Base-by-base conservation (phyloP, 2,797 vertebrate genomes). In the Echiichthys vipera region DNA sequence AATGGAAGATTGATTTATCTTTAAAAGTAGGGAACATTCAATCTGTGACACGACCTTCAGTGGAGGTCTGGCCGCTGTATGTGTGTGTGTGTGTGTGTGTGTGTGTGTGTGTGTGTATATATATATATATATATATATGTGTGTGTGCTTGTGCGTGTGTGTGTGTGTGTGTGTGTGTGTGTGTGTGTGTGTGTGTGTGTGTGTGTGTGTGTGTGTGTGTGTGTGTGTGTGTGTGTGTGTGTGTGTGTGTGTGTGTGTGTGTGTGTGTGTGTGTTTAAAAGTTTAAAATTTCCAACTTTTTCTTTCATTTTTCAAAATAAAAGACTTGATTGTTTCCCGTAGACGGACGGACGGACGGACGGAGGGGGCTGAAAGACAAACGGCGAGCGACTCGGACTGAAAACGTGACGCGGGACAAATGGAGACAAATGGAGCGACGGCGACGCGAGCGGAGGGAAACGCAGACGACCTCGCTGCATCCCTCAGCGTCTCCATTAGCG, bases 1-100 rank as follows among this genome's bases (percentile, higher is more conserved):
- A 89, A 87, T 88, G 85, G 74, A 77, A 85, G 77, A 89, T 86
- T 87, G 87, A 90, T 89, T 88, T 85, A 83, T 85, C 88, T 89
- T 88, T 84, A 89, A 91, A 89, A 80, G 84, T 83, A 71, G 53
- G 71, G 78, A 87, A 87, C 86, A 85, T 80, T 86, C 76, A 88
- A 87, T 89, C 85, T 84, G 76, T 85, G 85, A 58, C 75, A 75
- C 11, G 86, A 88, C 88, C 88, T 87, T 88, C 77, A 84, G 39
- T 54, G 34, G 49, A 82, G 54, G 58, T 83, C 74, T 74, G 27
- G 47, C 29, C 18, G 0, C 42, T 68, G 0, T 37, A 18, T 62
- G 2, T 34, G 14, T 50, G 58, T 59, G 17, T 59, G 14, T 49
- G 24, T 67, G 8, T 30, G 11, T 65, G 63, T 49, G 22, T 66